A percentile compares a stretch with the other conserved stretches of the same genome.
Evolutionary conservation across 2,797 vertebrate genomes (phyloP).

Genomic region (Tokudaia tokunoshimensis): DNA sequence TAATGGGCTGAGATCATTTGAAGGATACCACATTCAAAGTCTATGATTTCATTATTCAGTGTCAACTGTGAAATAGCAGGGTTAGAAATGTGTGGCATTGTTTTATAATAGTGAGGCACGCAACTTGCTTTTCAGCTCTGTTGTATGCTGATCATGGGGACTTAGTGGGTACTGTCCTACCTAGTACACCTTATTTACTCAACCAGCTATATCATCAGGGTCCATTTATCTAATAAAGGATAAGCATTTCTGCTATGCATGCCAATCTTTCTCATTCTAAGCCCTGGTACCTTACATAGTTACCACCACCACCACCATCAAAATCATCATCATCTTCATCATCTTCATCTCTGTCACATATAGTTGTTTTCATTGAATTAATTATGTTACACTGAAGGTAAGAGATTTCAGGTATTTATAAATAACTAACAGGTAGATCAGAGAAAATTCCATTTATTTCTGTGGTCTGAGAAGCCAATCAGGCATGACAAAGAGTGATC

Average conservation of each 20-base stretch:
- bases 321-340: neutral
- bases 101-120: neutral
- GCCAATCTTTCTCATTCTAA: neutral
- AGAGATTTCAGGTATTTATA: neutral
- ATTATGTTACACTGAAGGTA: neutral
- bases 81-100: fast-evolving
- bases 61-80: neutral
- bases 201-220: fast-evolving
- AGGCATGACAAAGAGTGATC: neutral
- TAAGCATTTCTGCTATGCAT: neutral
- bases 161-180: fast-evolving
- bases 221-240: neutral
- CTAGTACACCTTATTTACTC: neutral
- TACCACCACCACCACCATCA: neutral
- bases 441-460: neutral
- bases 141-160: neutral
- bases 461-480: neutral
- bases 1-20: neutral
- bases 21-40: neutral
- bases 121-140: fast-evolving
- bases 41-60: neutral
- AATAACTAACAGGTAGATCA: neutral
- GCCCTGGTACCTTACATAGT: neutral
- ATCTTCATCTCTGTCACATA: neutral
- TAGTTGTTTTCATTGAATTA: neutral